phyloP scores from a whole-genome alignment of 2,888 invertebrate genomes.

The Mythimna lalbum region DNA sequence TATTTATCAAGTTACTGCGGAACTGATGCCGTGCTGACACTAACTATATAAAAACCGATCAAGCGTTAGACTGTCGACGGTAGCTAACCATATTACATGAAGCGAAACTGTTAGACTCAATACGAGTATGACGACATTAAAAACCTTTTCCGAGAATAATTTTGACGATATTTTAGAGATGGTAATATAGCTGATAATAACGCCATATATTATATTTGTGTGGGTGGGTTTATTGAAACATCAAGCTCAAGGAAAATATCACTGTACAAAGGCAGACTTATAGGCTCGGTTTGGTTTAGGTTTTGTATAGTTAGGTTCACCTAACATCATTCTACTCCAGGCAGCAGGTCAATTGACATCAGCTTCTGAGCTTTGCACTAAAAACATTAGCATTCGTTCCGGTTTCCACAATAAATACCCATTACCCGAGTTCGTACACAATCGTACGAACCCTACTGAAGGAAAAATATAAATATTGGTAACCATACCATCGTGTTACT shows the following conservation, averaged over 20 bases:
- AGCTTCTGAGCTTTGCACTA: not conserved
- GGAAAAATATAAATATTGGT: conserved; percentile 36
- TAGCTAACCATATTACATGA: conserved; percentile 11
- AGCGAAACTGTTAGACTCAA: not conserved
- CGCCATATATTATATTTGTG: too few relatives aligned
- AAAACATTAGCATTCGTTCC: not conserved
- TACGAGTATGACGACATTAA: conserved; percentile 4
- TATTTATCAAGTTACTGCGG: not conserved
- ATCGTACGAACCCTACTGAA: conserved; percentile 2
- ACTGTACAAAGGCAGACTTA: too few relatives aligned
- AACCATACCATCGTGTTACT: conserved; percentile 35
- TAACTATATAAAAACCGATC: conserved; percentile 22
- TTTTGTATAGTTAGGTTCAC: too few relatives aligned
- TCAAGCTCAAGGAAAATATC: too few relatives aligned
- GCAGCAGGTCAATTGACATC: too few relatives aligned
- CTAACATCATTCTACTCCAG: too few relatives aligned
- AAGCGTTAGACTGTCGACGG: not conserved
- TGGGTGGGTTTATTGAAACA: too few relatives aligned
- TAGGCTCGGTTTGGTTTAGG: too few relatives aligned
- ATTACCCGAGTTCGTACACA: not conserved
- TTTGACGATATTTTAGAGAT: not conserved
- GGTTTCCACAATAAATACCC: not conserved
- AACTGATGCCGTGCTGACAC: not conserved
- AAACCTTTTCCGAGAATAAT: not conserved
- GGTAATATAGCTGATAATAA: not conserved